A percentile compares a stretch with the other conserved stretches of the same genome.
phyloP scores from a whole-genome alignment of 2,888 invertebrate species.

The Esperia sulphurella region DNA sequence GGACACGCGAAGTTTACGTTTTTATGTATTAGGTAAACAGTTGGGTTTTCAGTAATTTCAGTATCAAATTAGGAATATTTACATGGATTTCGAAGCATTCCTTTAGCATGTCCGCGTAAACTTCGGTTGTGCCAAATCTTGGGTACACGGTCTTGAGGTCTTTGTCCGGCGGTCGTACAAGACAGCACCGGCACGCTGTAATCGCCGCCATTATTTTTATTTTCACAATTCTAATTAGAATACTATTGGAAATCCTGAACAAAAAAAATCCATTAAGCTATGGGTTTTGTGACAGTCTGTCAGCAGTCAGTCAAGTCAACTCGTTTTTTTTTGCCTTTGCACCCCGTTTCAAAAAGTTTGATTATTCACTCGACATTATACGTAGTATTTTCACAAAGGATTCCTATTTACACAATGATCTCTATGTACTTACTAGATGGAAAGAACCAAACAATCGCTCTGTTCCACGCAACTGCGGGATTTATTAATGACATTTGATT shows the following conservation, averaged over 20 bases:
- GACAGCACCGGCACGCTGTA: conserved; percentile 51
- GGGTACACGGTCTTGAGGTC: conserved; percentile 45
- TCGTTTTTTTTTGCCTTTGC: too few relatives aligned
- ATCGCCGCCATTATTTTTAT: conserved; percentile 33
- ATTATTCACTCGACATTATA: too few relatives aligned
- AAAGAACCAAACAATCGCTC: too few relatives aligned
- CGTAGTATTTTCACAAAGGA: too few relatives aligned
- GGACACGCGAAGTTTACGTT: too few relatives aligned
- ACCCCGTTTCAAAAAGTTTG: too few relatives aligned
- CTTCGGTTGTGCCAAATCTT: conserved; percentile 46
- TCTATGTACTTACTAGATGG: too few relatives aligned
- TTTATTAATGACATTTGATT: too few relatives aligned
- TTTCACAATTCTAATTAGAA: not conserved
- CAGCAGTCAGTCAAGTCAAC: too few relatives aligned
- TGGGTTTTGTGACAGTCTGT: not conserved
- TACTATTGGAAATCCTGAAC: not conserved
- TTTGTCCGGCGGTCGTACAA: conserved; percentile 56
- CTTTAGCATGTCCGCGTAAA: conserved; percentile 61
- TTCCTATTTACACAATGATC: too few relatives aligned
- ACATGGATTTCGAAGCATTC: conserved; percentile 69
- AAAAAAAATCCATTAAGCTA: too few relatives aligned
- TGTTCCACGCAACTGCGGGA: too few relatives aligned
- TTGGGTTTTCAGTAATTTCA: not conserved
- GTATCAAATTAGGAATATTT: conserved; percentile 22
- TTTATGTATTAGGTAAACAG: not conserved